Evolutionary conservation across 1,140 invertebrate species (phyloP).

Genomic region (Drosophila biarmipes): DNA sequence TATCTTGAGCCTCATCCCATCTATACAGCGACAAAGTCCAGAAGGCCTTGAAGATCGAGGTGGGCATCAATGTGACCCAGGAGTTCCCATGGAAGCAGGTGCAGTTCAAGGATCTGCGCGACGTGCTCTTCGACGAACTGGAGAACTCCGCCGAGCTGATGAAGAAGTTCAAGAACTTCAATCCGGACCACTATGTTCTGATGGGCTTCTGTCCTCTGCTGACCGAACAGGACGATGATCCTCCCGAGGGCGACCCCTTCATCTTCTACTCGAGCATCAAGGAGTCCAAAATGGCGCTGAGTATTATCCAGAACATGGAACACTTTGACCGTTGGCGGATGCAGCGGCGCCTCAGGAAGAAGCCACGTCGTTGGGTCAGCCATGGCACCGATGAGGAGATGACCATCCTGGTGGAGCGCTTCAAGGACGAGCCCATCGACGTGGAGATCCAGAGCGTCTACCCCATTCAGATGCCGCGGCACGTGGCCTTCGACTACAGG

Average conservation of each 20-base stretch:
- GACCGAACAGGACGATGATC: constrained; percentile 87
- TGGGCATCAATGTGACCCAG: constrained; percentile 87
- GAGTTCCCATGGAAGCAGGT: constrained; percentile 90
- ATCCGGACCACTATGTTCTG: constrained; percentile 86
- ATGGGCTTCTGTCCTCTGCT: constrained; percentile 89
- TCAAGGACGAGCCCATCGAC: constrained; percentile 86
- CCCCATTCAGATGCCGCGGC: constrained; percentile 85
- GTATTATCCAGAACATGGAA: constrained; percentile 86
- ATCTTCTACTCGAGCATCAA: constrained; percentile 85
- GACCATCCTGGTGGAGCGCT: constrained; percentile 85
- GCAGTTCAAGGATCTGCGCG: constrained; percentile 87
- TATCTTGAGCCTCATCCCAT: not conserved
- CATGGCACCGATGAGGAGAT: constrained; percentile 88
- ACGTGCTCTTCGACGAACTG: constrained; percentile 85
- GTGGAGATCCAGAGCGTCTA: constrained; percentile 88
- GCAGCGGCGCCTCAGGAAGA: constrained; percentile 87
- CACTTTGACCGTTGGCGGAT: constrained; percentile 87
- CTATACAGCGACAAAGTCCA: constrained; percentile 66
- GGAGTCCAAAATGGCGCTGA: constrained; percentile 85
- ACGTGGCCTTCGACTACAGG: constrained; percentile 80
- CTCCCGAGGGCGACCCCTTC: constrained; percentile 87
- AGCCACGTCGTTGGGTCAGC: constrained; percentile 87
- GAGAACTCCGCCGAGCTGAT: constrained; percentile 84
- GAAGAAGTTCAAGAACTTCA: constrained; percentile 85
- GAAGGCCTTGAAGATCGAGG: constrained; percentile 85